Evolutionary conservation across 2,888 invertebrate genomes (phyloP), one percentile per base, ranked within the genome.

Genomic region (Nasonovia ribisnigri): DNA sequence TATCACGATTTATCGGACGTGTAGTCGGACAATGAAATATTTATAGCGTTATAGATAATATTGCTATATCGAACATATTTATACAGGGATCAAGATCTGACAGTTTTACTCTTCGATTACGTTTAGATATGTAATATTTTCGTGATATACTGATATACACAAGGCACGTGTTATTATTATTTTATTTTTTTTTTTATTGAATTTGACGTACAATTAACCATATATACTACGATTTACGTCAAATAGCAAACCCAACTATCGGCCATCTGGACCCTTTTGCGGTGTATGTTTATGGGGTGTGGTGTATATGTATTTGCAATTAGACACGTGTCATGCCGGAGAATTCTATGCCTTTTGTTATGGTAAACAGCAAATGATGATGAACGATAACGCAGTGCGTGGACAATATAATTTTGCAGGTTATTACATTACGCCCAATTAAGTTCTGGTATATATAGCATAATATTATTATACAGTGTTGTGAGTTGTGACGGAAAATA

Each of bases 341-440:
- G 90, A 84, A 86, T 88, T 84, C 48, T 57, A 26, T 57, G 86
- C 60, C 90, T 93, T 93, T 93, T 93, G 93, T 93, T 86, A 93
- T 93, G 93, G 93, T 93, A 93, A 93, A n/a, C 48, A n/a, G 93
- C 84, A 90, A 93, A 93, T 48, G 84, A 93, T 93, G 93, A 93
- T 93, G 93, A 60, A 93, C 90, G 93, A 86, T 93, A 89, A 43
- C 26, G 88, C 29, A 29, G 43, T 36, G 90, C 84, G 46, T 43
- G 84, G 93, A 90, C 93, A 90, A 90, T 90, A 90, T 86, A 60
- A 86, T 93, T 86, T 86, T 29, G 89, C 67, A n/a, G 90, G 60
- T 90, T 93, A 86, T 93, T 93, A 90, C 90, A 90, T 93, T 93
- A 93, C 93, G 93, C 90, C 42, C 93, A 93, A 93, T 93, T 93